Percentiles rank a stretch among this genome's conserved stretches.
phyloP scores from a whole-genome alignment of 2,113 vertebrate genomes.

The Lepus timidus region DNA sequence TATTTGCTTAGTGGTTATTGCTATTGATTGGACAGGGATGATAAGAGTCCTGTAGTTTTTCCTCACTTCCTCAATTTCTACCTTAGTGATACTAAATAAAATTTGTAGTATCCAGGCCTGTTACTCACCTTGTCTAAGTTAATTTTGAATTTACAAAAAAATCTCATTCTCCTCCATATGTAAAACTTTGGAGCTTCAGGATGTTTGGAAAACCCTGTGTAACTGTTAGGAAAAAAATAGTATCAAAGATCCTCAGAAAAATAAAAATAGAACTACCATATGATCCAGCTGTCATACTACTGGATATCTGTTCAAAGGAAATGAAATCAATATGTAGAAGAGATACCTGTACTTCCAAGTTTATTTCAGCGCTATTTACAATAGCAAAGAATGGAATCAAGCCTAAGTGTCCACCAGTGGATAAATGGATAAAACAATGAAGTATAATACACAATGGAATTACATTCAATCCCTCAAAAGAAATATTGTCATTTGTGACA shows the following conservation, averaged over 20 bases:
- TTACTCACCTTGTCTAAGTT: not conserved
- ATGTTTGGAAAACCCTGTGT: not conserved
- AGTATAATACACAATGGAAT: not conserved
- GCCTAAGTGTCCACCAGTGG: not conserved
- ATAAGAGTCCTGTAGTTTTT: not conserved
- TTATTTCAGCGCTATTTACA: not conserved
- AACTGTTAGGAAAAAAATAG: not conserved
- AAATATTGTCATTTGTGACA: not conserved
- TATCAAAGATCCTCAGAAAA: not conserved
- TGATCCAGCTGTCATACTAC: not conserved
- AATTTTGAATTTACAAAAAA: not conserved
- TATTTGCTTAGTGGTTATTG: not conserved
- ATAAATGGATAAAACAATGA: not conserved
- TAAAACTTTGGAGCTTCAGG: not conserved
- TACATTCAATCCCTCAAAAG: not conserved
- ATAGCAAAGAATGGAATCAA: not conserved
- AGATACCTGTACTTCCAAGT: not conserved
- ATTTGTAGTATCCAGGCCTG: not conserved
- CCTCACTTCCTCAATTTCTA: not conserved
- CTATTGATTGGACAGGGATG: not conserved
- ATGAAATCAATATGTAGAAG: not conserved
- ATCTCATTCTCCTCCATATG: not conserved
- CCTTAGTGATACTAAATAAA: not conserved
- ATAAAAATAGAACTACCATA: not conserved
- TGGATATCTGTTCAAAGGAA: not conserved